Conservation (phyloP, 2,888 invertebrate genomes). For the Caradrina kadenii region DNA sequence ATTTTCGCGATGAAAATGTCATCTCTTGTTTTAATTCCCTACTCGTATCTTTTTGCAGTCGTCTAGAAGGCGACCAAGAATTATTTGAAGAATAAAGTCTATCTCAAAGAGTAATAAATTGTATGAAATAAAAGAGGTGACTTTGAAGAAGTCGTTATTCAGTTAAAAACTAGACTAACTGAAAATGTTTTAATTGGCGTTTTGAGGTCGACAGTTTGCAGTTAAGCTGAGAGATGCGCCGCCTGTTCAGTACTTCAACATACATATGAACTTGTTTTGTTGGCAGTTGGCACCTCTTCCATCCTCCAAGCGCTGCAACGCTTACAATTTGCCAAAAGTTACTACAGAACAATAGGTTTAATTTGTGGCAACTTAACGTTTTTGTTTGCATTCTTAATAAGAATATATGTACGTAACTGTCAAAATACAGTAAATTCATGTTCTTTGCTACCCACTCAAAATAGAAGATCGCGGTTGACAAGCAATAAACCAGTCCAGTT, state of each 20-base stretch:
- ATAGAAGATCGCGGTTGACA: constrained; percentile 67
- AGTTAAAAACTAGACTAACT: constrained; percentile 53
- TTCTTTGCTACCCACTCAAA: constrained; percentile 68
- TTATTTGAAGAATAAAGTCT: constrained; percentile 43
- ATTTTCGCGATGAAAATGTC: constrained; percentile 42
- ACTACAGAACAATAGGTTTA: constrained; percentile 69
- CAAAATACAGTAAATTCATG: constrained; percentile 58
- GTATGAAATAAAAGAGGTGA: constrained; percentile 43
- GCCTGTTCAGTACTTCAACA: constrained; percentile 66
- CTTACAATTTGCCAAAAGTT: constrained; percentile 73
- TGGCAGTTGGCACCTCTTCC: constrained; percentile 72
- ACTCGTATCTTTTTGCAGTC: constrained; percentile 36
- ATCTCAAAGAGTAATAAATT: constrained; percentile 44
- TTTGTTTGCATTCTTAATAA: constrained; percentile 52
- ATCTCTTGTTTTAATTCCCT: constrained; percentile 24
- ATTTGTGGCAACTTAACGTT: constrained; percentile 63
- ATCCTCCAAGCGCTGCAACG: constrained; percentile 63
- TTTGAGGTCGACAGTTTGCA: constrained; percentile 70
- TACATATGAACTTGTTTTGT: constrained; percentile 67
- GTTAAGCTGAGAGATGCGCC: constrained; percentile 65
- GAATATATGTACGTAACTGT: constrained; percentile 35
- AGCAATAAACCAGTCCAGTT: constrained; percentile 74
- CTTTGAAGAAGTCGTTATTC: constrained; percentile 44
- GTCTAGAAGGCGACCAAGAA: constrained; percentile 54
- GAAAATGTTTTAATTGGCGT: constrained; percentile 80